Conservation (phyloP, 2,888 invertebrate species). For the Sturmia bella region DNA sequence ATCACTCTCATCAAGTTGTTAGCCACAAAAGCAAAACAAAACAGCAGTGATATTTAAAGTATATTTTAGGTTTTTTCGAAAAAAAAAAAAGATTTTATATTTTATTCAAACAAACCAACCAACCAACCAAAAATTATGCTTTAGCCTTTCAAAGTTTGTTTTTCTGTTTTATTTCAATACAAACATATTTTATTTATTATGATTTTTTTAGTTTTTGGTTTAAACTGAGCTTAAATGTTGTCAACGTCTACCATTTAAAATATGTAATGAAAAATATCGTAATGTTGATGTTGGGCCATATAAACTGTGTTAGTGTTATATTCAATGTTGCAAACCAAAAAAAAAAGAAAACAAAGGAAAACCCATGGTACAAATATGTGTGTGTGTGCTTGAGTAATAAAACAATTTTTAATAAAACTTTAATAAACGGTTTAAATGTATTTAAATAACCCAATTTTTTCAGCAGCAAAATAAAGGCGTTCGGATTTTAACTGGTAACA, state of each 20-base stretch:
- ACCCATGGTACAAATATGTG: constrained; percentile 24
- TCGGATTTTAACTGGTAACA: constrained; percentile 53
- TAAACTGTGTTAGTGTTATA: constrained; percentile 35
- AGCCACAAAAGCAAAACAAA: constrained; percentile 4
- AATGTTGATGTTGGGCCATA: constrained; percentile 81
- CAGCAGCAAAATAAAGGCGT: constrained; percentile 46
- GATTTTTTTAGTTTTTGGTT: constrained; percentile 28
- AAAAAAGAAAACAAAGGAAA: constrained; percentile 1
- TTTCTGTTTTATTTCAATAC: background rate
- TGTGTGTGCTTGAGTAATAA: constrained; percentile 26
- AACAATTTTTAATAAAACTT: constrained; percentile 10
- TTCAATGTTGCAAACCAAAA: constrained; percentile 40
- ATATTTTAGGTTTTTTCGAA: constrained; percentile 37
- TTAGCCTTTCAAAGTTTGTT: constrained; percentile 35
- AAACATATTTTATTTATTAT: constrained; percentile 1
- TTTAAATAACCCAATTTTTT: constrained; percentile 15
- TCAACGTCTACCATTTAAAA: constrained; percentile 79
- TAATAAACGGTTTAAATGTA: constrained; percentile 24
- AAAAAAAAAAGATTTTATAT: background rate
- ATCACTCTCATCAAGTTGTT: constrained; percentile 36
- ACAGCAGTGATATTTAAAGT: constrained; percentile 8
- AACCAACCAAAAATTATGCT: constrained; percentile 35
- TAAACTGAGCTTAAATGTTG: constrained; percentile 62
- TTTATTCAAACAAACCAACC: background rate
- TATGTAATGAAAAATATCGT: constrained; percentile 81